Conservation (phyloP, 30 jellyfish, hydroid and myxozoan species). For the Pseudorhiza aurosa region DNA sequence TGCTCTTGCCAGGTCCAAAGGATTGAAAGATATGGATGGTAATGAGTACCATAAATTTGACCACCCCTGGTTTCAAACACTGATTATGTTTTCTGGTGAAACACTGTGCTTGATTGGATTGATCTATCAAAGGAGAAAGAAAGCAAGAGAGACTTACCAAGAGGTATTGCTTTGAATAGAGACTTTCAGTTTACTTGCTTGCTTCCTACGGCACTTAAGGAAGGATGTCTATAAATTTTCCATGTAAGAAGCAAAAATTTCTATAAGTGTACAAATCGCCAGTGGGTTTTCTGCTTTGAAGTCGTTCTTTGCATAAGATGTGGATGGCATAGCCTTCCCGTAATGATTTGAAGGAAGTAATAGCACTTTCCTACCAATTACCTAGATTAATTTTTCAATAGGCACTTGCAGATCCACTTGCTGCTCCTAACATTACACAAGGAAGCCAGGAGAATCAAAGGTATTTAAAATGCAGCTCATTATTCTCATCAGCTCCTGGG, state of each 20-base stretch:
- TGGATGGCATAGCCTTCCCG: too few relatives aligned
- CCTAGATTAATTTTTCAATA: neutral
- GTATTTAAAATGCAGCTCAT: too few relatives aligned
- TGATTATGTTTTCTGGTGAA: constrained; percentile 84
- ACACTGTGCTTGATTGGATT: constrained; percentile 74
- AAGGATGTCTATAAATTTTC: too few relatives aligned
- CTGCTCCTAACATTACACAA: neutral
- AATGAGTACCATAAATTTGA: constrained; percentile 54
- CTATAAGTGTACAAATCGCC: neutral
- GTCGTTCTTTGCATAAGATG: too few relatives aligned
- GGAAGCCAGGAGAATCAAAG: neutral
- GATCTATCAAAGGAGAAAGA: constrained; percentile 57
- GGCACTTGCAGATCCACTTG: constrained; percentile 42
- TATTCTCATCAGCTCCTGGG: too few relatives aligned
- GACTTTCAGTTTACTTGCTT: too few relatives aligned
- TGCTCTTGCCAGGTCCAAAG: constrained; percentile 41
- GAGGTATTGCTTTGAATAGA: too few relatives aligned
- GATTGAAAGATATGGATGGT: constrained; percentile 63
- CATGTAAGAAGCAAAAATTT: neutral
- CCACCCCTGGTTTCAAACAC: constrained; percentile 90
- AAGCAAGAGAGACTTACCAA: neutral
- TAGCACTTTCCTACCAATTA: too few relatives aligned
- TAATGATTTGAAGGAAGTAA: too few relatives aligned
- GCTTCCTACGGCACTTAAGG: too few relatives aligned
- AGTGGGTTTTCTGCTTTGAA: too few relatives aligned